Evolutionary conservation across 1,140 invertebrate species (phyloP).

Genomic region (Leptinotarsa undecemlineata): DNA sequence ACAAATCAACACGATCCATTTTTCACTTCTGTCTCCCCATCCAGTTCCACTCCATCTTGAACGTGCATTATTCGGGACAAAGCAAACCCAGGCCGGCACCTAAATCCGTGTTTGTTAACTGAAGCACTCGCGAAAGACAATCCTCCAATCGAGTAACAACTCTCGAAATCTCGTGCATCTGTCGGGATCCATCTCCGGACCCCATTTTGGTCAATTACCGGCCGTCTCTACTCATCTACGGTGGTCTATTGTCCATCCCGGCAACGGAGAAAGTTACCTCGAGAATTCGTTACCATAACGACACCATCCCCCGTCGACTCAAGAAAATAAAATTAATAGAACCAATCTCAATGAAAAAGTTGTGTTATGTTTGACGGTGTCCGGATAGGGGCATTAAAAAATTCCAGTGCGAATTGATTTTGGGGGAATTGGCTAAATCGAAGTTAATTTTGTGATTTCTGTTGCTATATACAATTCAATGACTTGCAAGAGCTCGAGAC

Average conservation of each 20-base stretch:
- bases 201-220: conserved; percentile 22
- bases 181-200: conserved; percentile 7
- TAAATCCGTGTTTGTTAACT: not conserved
- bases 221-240: conserved; percentile 20
- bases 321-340: conserved; percentile 24
- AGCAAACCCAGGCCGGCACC: not conserved
- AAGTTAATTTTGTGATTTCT: too few relatives aligned
- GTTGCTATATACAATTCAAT: too few relatives aligned
- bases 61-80: not conserved
- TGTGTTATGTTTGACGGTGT: not conserved
- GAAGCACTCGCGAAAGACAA: conserved; percentile 11
- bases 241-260: not conserved
- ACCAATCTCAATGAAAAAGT: conserved; percentile 15
- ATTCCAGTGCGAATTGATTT: too few relatives aligned
- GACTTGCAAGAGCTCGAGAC: too few relatives aligned
- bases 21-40: not conserved
- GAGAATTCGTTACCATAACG: conserved; percentile 20
- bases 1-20: too few relatives aligned
- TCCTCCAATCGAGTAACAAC: conserved; percentile 8
- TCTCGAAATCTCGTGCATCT: conserved; percentile 9
- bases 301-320: conserved; percentile 8
- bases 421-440: too few relatives aligned
- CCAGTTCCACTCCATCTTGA: not conserved
- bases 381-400: too few relatives aligned
- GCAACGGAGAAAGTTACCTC: not conserved